Base-by-base conservation (phyloP, 1,140 invertebrate species). In the Eubasilissa regina region DNA sequence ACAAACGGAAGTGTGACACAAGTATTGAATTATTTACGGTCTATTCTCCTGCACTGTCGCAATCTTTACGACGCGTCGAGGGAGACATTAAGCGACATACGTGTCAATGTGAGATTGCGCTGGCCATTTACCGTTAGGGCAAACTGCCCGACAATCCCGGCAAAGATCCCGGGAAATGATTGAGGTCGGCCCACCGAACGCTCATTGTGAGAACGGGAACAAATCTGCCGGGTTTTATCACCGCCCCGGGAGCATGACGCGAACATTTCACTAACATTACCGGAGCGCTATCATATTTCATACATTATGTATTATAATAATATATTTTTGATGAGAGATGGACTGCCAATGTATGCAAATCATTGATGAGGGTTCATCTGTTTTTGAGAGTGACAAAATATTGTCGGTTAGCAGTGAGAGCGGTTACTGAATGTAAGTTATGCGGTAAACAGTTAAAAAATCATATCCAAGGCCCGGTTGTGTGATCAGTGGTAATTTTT, bases 211-310 rank as follows among this genome's bases (percentile, higher is more conserved):
- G 43, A 21, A 25, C 60, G 17, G 68, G 53, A 60, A 79, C 66
- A 79, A 74, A 79, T 79, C 77, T 74, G 70, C 60, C 56, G 12
- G 56, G 43, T 74, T 79, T 79, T 75, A 75, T 53, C 60, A 68
- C 35, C 47, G 62, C 48, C 78, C 68, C 25, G 58, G 58, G 53
- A 79, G 66, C 21, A 15, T 62, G 73, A 64, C 75, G 64, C 75
- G 68, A 44, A 35, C 25, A 35, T 35, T 35, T 35, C 25, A 35
- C 25, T 35, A 35, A 35, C 25, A 35, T 35, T 35, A 35, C 55
- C 53, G 15, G 10, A 56, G 53, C 53, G n/a, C 15, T 58, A 11
- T 35, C 1, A 58, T 1, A 11, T 15, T 58, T 21, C n/a, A 10
- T 8, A 10, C 17, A 19, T 58, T 21, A 58, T 58, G 55, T 10